These are phyloP conservation scores for Paramormyrops hopkinsi DNA, from an alignment of 2,797 vertebrate genomes.

Conservation along the genomic window DNA sequence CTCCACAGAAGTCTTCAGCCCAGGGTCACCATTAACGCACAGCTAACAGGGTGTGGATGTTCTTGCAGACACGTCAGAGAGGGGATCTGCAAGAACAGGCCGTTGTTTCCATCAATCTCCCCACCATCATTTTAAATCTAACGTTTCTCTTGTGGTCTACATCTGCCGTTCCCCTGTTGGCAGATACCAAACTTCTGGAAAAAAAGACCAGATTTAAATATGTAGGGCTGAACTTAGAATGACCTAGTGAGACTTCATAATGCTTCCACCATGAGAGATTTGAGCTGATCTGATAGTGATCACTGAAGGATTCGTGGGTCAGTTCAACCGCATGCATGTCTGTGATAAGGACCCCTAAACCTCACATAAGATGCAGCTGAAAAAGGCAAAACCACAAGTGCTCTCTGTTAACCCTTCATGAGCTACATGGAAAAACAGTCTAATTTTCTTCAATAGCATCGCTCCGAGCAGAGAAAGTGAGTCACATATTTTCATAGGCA, in stretches of 20 bases:
- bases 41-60: background rate
- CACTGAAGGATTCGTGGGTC: background rate
- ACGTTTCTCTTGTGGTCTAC: background rate
- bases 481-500: constrained; percentile 20
- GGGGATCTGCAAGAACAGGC: background rate
- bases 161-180: background rate
- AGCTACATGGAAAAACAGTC: background rate
- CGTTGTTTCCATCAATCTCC: background rate
- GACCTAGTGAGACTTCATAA: background rate
- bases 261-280: background rate
- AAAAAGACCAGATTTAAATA: constrained; percentile 1
- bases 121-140: background rate
- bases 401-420: background rate
- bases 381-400: background rate
- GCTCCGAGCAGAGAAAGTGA: constrained; percentile 15
- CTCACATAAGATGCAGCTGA: background rate
- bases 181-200: background rate
- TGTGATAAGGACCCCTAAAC: constrained; percentile 8
- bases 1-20: background rate
- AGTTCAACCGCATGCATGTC: background rate
- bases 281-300: constrained; percentile 1
- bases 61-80: background rate
- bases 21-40: background rate
- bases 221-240: background rate
- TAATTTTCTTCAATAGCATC: background rate